These are phyloP conservation scores for Pristionchus entomophagus DNA, from an alignment of 2,888 invertebrate genomes.

Conservation along the genomic window DNA sequence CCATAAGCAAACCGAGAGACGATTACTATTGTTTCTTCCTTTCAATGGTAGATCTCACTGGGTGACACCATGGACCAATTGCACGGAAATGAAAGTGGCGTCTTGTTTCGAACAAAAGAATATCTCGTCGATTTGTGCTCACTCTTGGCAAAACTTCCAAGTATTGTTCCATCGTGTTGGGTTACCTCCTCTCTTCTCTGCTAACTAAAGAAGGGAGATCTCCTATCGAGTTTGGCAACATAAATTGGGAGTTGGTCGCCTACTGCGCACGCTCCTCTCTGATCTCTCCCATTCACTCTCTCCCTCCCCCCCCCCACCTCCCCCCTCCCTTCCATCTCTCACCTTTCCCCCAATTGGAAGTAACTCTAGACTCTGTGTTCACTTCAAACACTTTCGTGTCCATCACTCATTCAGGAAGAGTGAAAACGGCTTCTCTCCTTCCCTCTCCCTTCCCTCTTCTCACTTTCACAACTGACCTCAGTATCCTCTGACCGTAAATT, in stretches of 20 bases:
- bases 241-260: neutral
- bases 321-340: slow-evolving; percentile 24
- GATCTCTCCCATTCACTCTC: neutral
- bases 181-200: too few relatives aligned
- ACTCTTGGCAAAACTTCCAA: too few relatives aligned
- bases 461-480: neutral
- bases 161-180: too few relatives aligned
- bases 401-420: slow-evolving; percentile 6
- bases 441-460: neutral
- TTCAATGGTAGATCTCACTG: neutral
- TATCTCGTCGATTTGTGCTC: too few relatives aligned
- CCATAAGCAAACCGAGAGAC: slow-evolving; percentile 1
- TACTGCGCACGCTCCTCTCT: neutral
- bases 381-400: slow-evolving; percentile 11
- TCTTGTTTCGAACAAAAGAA: too few relatives aligned
- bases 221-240: neutral
- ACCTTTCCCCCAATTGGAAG: neutral
- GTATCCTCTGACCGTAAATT: slow-evolving; percentile 10
- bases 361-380: neutral
- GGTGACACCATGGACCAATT: too few relatives aligned
- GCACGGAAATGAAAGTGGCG: too few relatives aligned
- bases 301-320: slow-evolving; percentile 9
- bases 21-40: neutral
- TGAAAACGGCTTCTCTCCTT: neutral
- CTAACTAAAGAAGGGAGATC: neutral